These are phyloP conservation scores for Polyploca ridens DNA, from an alignment of 2,888 invertebrate genomes.

Conservation along the genomic window DNA sequence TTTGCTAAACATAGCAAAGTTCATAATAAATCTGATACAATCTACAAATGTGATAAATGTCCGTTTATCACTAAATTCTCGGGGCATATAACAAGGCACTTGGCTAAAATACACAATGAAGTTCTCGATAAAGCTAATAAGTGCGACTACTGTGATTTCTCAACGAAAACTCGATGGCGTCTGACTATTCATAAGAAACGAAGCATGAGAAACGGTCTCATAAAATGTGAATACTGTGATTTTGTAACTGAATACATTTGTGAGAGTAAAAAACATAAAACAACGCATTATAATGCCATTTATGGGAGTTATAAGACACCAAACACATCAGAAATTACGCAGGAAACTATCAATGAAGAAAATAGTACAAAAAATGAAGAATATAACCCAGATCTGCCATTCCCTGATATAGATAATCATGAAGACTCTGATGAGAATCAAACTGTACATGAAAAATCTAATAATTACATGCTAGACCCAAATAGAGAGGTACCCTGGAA, in stretches of 20 bases:
- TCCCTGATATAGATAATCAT: conserved; percentile 10
- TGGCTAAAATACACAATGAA: conserved; percentile 39
- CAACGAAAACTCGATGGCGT: conserved; percentile 10
- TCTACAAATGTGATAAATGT: conserved; percentile 43
- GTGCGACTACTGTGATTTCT: conserved; percentile 21
- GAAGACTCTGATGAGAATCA: conserved; percentile 11
- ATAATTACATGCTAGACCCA: conserved; percentile 55
- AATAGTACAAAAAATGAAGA: neutral
- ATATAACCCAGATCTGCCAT: neutral
- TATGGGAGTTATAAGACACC: conserved; percentile 15
- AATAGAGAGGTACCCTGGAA: conserved; percentile 56
- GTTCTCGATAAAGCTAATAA: conserved; percentile 9
- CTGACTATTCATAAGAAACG: conserved; percentile 60
- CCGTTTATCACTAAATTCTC: conserved; percentile 38
- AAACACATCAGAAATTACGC: neutral
- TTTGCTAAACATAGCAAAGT: conserved; percentile 14
- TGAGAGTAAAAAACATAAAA: conserved; percentile 59
- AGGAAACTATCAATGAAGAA: neutral
- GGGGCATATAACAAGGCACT: conserved; percentile 40
- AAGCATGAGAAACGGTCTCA: conserved; percentile 41
- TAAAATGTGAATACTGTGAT: conserved; percentile 57
- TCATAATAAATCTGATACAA: conserved; percentile 12
- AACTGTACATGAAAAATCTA: conserved; percentile 30
- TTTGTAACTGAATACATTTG: conserved; percentile 60
- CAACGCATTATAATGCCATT: conserved; percentile 30